Conservation (phyloP, 2,888 invertebrate species). For the Bombylius discolor region DNA sequence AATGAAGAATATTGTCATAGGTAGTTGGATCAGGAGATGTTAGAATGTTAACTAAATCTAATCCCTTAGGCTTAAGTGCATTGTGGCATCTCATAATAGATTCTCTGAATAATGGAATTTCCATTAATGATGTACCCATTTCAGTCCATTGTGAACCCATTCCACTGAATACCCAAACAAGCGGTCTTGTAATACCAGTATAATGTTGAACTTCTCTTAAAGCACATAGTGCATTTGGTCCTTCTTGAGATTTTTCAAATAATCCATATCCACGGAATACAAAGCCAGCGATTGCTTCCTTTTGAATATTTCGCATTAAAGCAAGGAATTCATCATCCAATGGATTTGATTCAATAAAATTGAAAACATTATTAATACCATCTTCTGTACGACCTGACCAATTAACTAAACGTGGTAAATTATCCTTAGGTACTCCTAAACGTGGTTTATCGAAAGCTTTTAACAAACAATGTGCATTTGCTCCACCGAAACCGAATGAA, state of each 20-base stretch:
- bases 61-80: constrained; percentile 44
- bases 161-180: constrained; percentile 85
- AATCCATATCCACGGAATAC: constrained; percentile 65
- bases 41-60: constrained; percentile 52
- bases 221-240: constrained; percentile 25
- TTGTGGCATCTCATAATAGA: constrained; percentile 51
- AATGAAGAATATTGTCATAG: constrained; percentile 51
- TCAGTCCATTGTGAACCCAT: constrained; percentile 84
- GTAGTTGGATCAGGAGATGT: constrained; percentile 47
- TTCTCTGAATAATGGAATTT: constrained; percentile 56
- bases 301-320: constrained; percentile 46
- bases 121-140: constrained; percentile 67
- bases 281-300: constrained; percentile 47
- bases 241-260: constrained; percentile 20
- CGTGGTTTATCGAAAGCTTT: constrained; percentile 34
- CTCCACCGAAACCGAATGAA: constrained; percentile 90
- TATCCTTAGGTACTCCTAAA: constrained; percentile 47
- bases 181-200: constrained; percentile 50
- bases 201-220: constrained; percentile 45
- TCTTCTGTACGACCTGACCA: constrained; percentile 71
- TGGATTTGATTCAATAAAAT: constrained; percentile 46
- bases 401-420: constrained; percentile 57
- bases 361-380: constrained; percentile 50
- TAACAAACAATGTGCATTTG: constrained; percentile 47
- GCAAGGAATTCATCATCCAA: constrained; percentile 49